Evolutionary conservation across 1,140 invertebrate species (phyloP).

Genomic region (Rhagoletis zephyria): DNA sequence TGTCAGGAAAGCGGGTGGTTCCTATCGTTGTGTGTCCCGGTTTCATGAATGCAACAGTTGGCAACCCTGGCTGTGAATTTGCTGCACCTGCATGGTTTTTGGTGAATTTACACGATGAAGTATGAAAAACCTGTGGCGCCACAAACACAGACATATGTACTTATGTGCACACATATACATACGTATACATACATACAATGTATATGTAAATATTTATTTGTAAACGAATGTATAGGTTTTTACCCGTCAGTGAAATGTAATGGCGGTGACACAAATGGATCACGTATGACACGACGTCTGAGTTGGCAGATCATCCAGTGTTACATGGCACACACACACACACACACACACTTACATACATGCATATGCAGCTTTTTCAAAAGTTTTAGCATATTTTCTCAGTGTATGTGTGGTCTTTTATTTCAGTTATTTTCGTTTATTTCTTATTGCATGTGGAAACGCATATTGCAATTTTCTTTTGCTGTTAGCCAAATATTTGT

Average conservation of each 20-base stretch:
- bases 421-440: not conserved
- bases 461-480: not conserved
- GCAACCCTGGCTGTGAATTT: too few species aligned
- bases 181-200: too few species aligned
- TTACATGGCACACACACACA: not conserved
- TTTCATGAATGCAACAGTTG: too few species aligned
- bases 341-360: not conserved
- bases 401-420: not conserved
- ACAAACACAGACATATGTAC: not conserved
- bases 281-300: constrained; percentile 32
- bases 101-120: constrained; percentile 25
- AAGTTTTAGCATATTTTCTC: not conserved
- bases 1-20: too few species aligned
- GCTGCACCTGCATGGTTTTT: constrained; percentile 30
- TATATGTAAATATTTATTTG: not conserved
- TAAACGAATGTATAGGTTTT: not conserved
- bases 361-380: not conserved
- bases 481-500: not conserved
- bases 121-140: not conserved
- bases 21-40: too few species aligned
- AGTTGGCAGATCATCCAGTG: constrained; percentile 37
- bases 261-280: constrained; percentile 43
- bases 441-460: not conserved
- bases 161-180: not conserved
- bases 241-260: not conserved